A percentile compares a stretch with the other conserved stretches of the same genome.
Evolutionary conservation across 2,797 vertebrate genomes (phyloP).

Genomic region (Vespertilio murinus): DNA sequence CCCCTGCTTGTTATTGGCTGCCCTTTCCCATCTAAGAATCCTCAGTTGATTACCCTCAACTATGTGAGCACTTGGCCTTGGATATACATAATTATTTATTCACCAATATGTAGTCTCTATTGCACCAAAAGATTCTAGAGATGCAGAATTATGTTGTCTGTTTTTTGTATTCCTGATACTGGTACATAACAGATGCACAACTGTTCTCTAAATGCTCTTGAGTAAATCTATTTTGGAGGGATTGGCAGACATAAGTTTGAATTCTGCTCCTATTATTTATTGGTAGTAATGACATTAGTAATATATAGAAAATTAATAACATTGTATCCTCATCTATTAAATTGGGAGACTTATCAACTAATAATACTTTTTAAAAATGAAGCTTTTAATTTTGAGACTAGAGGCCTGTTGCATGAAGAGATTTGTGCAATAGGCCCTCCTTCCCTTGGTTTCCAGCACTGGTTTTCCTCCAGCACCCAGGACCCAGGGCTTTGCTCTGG

Average conservation of each 20-base stretch:
- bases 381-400: not conserved
- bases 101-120: not conserved
- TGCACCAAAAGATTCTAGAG: not conserved
- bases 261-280: not conserved
- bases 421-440: no score
- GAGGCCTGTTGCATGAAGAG: no score
- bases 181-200: not conserved
- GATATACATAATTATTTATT: not conserved
- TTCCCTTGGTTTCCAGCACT: no score
- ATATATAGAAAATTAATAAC: not conserved
- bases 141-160: not conserved
- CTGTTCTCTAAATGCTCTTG: not conserved
- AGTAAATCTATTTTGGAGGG: not conserved
- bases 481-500: no score
- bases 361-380: not conserved
- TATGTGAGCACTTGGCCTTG: not conserved
- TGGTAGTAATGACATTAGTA: not conserved
- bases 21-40: not conserved
- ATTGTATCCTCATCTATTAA: not conserved
- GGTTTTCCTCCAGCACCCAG: no score
- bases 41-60: not conserved
- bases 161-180: not conserved
- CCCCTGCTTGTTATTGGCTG: not conserved
- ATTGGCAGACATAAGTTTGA: not conserved
- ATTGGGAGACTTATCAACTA: not conserved